phyloP scores from a whole-genome alignment of 2,113 vertebrate genomes.

The Muntiacus muntjak region DNA sequence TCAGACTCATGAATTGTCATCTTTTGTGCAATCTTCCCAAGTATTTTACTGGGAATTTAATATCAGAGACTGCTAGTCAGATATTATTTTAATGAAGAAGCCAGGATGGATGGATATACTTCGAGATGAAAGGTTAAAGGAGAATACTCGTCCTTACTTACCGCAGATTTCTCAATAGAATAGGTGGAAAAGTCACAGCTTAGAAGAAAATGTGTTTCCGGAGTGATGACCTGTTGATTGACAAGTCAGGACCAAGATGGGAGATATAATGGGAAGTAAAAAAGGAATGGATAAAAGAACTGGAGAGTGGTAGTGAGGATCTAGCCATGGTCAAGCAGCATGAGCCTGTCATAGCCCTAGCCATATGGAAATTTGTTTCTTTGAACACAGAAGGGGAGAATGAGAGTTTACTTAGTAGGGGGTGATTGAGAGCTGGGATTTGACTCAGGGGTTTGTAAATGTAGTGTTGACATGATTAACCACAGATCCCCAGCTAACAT shows the following conservation, averaged over 20 bases:
- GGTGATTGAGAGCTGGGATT: not conserved
- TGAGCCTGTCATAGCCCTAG: not conserved
- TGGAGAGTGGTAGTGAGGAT: not conserved
- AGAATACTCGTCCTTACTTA: not conserved
- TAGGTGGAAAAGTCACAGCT: not conserved
- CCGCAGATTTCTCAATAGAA: not conserved
- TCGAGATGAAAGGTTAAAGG: not conserved
- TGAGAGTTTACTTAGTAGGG: not conserved
- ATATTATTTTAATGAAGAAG: not conserved
- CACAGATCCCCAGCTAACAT: not conserved
- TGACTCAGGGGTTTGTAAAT: not conserved
- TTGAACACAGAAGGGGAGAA: not conserved
- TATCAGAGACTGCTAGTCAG: not conserved
- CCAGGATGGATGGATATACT: not conserved
- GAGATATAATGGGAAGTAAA: too few relatives aligned
- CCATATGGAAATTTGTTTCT: not conserved
- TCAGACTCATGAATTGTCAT: not conserved
- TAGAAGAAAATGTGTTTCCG: not conserved
- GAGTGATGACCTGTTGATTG: not conserved
- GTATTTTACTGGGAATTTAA: not conserved
- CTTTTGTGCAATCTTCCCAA: not conserved
- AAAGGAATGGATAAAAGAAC: not conserved
- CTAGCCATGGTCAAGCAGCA: not conserved
- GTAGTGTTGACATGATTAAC: not conserved
- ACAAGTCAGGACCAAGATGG: too few relatives aligned